These are phyloP conservation scores for Umimayanthus kanabou DNA, from an alignment of 92 coral and sea anemone genomes.

Conservation along the genomic window DNA sequence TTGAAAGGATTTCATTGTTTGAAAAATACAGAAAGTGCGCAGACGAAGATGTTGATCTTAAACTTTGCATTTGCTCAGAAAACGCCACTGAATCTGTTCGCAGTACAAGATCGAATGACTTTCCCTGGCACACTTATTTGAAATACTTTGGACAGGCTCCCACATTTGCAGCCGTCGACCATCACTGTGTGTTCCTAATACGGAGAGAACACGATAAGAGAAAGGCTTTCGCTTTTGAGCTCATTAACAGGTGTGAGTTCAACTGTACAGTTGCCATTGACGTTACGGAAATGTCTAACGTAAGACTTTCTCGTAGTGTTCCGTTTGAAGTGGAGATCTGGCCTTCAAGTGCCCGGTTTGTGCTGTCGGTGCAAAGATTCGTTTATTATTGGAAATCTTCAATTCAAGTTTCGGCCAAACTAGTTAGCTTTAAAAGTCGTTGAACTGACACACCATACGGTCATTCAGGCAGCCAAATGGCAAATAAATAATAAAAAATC, in stretches of 20 bases:
- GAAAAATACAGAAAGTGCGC: conserved; percentile 74
- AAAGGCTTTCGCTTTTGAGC: conserved; percentile 56
- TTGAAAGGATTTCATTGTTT: conserved; percentile 63
- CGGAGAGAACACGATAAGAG: conserved; percentile 50
- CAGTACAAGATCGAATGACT: too few relatives aligned
- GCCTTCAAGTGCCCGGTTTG: conserved; percentile 65
- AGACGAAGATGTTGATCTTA: conserved; percentile 57
- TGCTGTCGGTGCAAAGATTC: conserved; percentile 54
- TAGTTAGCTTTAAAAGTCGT: background rate
- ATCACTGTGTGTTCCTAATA: conserved; percentile 46
- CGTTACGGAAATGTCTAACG: conserved; percentile 43
- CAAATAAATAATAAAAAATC: too few relatives aligned
- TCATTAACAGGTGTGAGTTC: conserved; percentile 59
- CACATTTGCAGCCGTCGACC: background rate
- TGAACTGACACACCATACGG: background rate
- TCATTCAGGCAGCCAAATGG: background rate
- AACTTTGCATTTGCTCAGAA: conserved; percentile 76
- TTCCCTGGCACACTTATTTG: too few relatives aligned
- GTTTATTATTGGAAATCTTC: conserved; percentile 31
- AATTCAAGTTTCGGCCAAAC: background rate
- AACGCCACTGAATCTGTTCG: too few relatives aligned
- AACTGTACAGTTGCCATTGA: conserved; percentile 14
- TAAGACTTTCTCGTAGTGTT: conserved; percentile 57
- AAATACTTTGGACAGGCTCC: too few relatives aligned
- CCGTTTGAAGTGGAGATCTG: conserved; percentile 50